These are phyloP conservation scores for Zoanthus solanderi DNA, from an alignment of 92 coral and sea anemone genomes.

Conservation along the genomic window DNA sequence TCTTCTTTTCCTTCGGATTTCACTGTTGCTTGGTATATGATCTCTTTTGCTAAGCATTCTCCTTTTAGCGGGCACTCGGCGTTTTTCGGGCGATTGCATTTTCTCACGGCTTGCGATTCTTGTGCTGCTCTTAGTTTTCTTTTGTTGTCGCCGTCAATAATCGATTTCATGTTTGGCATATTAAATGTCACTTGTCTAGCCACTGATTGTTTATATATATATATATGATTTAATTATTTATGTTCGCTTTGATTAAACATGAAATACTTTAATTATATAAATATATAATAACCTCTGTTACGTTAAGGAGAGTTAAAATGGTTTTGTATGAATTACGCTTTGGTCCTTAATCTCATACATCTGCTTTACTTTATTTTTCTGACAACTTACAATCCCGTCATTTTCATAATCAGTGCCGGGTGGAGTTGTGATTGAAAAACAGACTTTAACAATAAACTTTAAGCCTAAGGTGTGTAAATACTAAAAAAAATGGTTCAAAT, in stretches of 20 bases:
- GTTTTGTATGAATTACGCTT: background rate
- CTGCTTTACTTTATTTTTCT: background rate
- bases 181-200: too few species aligned
- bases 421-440: background rate
- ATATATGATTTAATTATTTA: background rate
- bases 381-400: background rate
- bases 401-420: background rate
- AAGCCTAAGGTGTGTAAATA: background rate
- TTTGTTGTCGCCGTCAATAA: too few species aligned
- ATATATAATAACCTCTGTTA: background rate
- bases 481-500: background rate
- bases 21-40: too few species aligned
- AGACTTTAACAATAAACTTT: background rate
- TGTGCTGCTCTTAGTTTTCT: too few species aligned
- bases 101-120: too few species aligned
- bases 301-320: background rate
- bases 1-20: too few species aligned
- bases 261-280: background rate
- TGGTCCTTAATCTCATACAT: background rate
- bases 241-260: background rate
- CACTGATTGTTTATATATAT: too few species aligned
- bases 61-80: too few species aligned
- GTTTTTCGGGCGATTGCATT: too few species aligned
- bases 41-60: too few species aligned
- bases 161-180: too few species aligned